Evolutionary conservation across 2,888 invertebrate species (phyloP).

Genomic region (Actias luna): DNA sequence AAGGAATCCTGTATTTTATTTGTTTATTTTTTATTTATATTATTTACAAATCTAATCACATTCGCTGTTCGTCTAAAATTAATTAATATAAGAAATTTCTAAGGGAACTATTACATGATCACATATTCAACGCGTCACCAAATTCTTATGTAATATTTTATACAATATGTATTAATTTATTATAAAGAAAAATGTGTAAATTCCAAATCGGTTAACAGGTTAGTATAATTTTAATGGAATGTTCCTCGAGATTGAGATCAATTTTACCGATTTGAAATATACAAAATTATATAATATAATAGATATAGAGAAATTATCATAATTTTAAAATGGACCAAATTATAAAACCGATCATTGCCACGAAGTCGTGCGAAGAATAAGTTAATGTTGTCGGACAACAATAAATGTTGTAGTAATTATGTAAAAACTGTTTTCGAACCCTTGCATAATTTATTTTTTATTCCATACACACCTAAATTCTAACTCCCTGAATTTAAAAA

Average conservation of each 20-base stretch:
- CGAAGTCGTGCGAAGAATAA: too few species aligned
- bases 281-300: neutral
- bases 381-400: too few species aligned
- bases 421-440: too few species aligned
- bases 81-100: conserved; percentile 49
- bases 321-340: neutral
- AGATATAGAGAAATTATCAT: neutral
- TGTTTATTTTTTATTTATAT: conserved; percentile 61
- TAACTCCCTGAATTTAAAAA: too few species aligned
- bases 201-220: neutral
- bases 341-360: too few species aligned
- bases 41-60: conserved; percentile 82
- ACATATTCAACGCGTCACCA: conserved; percentile 12
- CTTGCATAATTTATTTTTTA: too few species aligned
- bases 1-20: conserved; percentile 43
- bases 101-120: conserved; percentile 11
- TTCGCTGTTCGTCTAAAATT: conserved; percentile 70
- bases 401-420: too few species aligned
- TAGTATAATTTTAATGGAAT: conserved; percentile 4
- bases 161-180: neutral
- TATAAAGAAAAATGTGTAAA: neutral
- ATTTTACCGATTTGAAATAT: neutral
- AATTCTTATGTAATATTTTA: conserved; percentile 9
- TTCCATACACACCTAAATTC: too few species aligned
- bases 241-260: neutral